phyloP scores from a whole-genome alignment of 35 echinoderm and acorn worm genomes.

The Nesometra sesokonis region DNA sequence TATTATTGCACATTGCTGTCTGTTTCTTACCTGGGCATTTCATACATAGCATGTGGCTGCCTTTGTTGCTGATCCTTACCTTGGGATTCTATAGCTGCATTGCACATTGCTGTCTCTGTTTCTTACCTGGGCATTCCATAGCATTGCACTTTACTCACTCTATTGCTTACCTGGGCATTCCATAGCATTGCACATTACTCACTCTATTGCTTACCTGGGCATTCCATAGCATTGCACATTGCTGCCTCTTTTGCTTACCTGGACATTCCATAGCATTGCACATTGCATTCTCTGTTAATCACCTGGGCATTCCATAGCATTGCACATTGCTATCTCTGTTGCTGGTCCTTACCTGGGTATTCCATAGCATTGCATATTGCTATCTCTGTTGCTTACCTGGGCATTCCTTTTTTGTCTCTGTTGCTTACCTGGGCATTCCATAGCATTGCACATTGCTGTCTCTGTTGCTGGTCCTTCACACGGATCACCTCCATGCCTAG shows the following conservation, averaged over 20 bases:
- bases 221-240: constrained; percentile 30
- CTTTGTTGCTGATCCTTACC: not conserved
- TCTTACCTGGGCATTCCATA: not conserved
- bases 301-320: constrained; percentile 40
- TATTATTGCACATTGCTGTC: constrained; percentile 27
- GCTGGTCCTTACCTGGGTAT: constrained; percentile 45
- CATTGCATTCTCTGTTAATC: constrained; percentile 10
- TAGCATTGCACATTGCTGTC: constrained; percentile 27
- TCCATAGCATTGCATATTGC: constrained; percentile 34
- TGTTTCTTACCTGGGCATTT: not conserved
- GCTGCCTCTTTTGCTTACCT: constrained; percentile 40
- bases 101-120: too few relatives aligned
- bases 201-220: constrained; percentile 40
- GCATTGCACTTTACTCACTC: constrained; percentile 29
- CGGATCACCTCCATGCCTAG: constrained; percentile 31
- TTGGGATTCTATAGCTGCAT: too few relatives aligned
- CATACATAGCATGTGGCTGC: too few relatives aligned
- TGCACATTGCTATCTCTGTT: constrained; percentile 23
- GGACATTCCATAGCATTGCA: constrained; percentile 46
- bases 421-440: constrained; percentile 42
- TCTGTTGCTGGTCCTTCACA: constrained; percentile 24
- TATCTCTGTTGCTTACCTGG: constrained; percentile 32
- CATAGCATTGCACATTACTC: constrained; percentile 29
- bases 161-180: constrained; percentile 41
- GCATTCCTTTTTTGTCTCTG: constrained; percentile 31